Conservation (phyloP, 2,113 vertebrate genomes). For the Prolemur simus region DNA sequence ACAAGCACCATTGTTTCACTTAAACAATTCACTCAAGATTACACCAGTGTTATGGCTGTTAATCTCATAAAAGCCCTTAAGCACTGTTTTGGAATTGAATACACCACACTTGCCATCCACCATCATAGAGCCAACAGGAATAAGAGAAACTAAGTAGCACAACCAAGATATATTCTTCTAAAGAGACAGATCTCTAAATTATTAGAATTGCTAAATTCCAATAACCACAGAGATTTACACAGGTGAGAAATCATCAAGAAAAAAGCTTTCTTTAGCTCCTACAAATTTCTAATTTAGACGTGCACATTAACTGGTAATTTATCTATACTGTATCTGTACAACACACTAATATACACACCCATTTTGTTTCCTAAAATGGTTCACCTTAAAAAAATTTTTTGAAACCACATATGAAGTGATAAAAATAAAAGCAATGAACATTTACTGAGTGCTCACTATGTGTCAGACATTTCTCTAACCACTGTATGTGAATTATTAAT, state of each 20-base stretch:
- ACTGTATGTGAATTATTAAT: neutral
- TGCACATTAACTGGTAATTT: conserved; percentile 37
- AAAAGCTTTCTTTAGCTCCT: neutral
- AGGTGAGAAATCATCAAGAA: neutral
- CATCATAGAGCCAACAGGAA: neutral
- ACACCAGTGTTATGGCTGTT: neutral
- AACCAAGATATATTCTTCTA: neutral
- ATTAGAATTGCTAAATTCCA: neutral
- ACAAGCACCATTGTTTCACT: neutral
- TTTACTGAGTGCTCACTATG: neutral
- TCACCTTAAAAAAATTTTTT: neutral
- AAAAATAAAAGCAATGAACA: neutral
- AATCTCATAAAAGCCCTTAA: neutral
- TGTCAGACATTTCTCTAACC: neutral
- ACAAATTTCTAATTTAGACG: conserved; percentile 16
- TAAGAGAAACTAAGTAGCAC: neutral
- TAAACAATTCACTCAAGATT: neutral
- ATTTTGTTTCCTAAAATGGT: conserved; percentile 40
- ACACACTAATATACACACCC: neutral
- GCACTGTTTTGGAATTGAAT: neutral
- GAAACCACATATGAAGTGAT: neutral
- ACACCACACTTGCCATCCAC: neutral
- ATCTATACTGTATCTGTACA: neutral
- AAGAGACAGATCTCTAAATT: neutral
- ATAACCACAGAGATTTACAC: neutral